A percentile compares a stretch with the other conserved stretches of the same genome.
These are phyloP conservation scores for Scarus forsteni DNA, from an alignment of 2,797 vertebrate genomes.

Conservation along the genomic window DNA sequence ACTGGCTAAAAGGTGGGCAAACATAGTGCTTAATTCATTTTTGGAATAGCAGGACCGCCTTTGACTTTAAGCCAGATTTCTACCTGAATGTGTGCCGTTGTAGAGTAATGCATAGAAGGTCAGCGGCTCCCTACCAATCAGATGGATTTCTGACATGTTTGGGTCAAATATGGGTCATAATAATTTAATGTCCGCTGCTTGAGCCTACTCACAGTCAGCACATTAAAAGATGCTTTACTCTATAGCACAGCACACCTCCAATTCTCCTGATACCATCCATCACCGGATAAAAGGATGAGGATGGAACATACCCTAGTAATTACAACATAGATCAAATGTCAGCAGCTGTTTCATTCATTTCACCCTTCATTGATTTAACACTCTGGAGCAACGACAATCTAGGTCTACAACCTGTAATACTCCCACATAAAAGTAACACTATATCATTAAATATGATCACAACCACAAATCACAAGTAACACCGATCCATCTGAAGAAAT, in stretches of 20 bases:
- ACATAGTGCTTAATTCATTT: too few species aligned
- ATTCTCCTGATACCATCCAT: conserved; percentile 25
- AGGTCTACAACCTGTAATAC: not conserved
- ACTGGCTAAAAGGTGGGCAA: too few species aligned
- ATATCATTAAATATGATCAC: not conserved
- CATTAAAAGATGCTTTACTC: not conserved
- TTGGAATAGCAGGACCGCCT: too few species aligned
- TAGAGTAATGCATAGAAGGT: too few species aligned
- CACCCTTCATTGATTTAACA: conserved; percentile 16
- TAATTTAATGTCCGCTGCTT: not conserved
- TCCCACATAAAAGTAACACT: not conserved
- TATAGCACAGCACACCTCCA: not conserved
- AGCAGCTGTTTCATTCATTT: conserved; percentile 22
- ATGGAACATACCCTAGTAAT: conserved; percentile 3
- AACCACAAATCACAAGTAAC: not conserved
- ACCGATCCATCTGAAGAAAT: not conserved
- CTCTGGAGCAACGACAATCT: not conserved
- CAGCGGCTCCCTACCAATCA: too few species aligned
- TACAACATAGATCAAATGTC: conserved; percentile 29
- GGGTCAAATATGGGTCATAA: too few species aligned
- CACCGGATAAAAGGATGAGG: conserved; percentile 33
- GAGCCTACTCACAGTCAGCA: not conserved
- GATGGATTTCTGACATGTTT: too few species aligned
- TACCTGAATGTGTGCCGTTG: too few species aligned
- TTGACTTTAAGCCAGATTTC: too few species aligned